phyloP scores from a whole-genome alignment of 1,140 invertebrate species.

The Drosophila sulfurigaster region DNA sequence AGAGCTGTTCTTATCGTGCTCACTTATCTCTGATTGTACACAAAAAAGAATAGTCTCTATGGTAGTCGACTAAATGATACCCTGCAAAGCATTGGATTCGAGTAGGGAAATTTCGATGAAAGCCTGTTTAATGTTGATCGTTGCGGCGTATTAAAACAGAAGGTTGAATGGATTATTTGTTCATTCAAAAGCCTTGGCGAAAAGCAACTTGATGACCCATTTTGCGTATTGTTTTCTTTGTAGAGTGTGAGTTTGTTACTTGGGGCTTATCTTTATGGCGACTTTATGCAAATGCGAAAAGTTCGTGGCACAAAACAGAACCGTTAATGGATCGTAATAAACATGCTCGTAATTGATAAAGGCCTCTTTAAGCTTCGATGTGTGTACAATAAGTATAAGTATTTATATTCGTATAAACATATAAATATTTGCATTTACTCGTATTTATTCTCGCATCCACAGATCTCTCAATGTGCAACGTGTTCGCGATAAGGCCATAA shows the following conservation, averaged over 20 bases:
- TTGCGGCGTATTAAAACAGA: not conserved
- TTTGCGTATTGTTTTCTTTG: not conserved
- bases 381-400: not conserved
- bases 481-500: constrained; percentile 5
- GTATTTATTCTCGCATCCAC: constrained; percentile 5
- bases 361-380: constrained; percentile 1
- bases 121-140: too few relatives aligned
- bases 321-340: constrained; percentile 22
- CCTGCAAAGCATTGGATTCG: not conserved
- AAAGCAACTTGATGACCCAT: constrained; percentile 18
- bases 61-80: not conserved
- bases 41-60: not conserved
- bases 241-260: not conserved
- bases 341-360: constrained; percentile 20
- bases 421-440: constrained; percentile 19
- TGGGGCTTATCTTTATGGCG: constrained; percentile 14
- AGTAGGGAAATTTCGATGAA: not conserved
- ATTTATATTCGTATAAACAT: constrained; percentile 11
- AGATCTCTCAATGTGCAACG: constrained; percentile 14
- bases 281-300: constrained; percentile 15
- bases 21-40: constrained; percentile 8
- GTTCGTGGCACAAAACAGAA: constrained; percentile 9
- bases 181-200: not conserved
- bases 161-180: not conserved
- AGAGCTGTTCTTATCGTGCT: constrained; percentile 4